Percentiles rank a stretch among this genome's conserved stretches.
phyloP scores from a whole-genome alignment of 2,113 vertebrate species.

The Zapus hudsonius region DNA sequence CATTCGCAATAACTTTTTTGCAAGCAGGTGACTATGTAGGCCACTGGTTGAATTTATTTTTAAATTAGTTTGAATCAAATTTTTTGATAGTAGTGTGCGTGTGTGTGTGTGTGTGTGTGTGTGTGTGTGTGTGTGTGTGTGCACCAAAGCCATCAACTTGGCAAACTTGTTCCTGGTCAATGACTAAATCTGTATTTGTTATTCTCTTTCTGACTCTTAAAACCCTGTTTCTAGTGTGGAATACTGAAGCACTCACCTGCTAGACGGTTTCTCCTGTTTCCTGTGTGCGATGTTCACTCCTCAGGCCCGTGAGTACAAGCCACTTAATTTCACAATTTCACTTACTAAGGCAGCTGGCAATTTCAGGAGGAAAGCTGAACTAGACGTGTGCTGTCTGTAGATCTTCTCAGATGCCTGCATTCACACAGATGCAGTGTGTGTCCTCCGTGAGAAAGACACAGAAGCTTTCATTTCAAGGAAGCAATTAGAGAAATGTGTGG shows the following conservation, averaged over 20 bases:
- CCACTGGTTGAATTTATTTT: conserved; percentile 36
- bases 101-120: too few relatives aligned
- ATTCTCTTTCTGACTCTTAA: conserved; percentile 56
- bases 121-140: too few relatives aligned
- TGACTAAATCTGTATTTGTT: conserved; percentile 39
- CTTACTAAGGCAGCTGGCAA: conserved; percentile 63
- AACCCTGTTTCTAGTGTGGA: conserved; percentile 54
- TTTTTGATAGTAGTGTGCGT: too few relatives aligned
- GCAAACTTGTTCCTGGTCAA: conserved; percentile 48
- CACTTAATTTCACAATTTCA: conserved; percentile 63
- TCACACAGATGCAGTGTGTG: conserved; percentile 48
- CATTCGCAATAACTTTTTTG: neutral
- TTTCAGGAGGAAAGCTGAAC: conserved; percentile 64
- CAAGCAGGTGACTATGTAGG: neutral
- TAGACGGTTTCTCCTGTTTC: conserved; percentile 73
- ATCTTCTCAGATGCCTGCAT: conserved; percentile 44
- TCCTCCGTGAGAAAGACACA: conserved; percentile 60
- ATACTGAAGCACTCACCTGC: conserved; percentile 66
- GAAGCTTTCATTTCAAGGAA: conserved; percentile 55
- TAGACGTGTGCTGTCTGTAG: conserved; percentile 70
- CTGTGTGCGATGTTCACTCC: conserved; percentile 58
- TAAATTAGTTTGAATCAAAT: conserved; percentile 63
- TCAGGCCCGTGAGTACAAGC: conserved; percentile 63
- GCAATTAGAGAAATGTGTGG: conserved; percentile 32
- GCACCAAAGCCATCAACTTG: neutral